Evolutionary conservation across 1,140 invertebrate genomes (phyloP), one percentile per base, ranked within the genome.

Genomic region (Dendroctonus ponderosae): DNA sequence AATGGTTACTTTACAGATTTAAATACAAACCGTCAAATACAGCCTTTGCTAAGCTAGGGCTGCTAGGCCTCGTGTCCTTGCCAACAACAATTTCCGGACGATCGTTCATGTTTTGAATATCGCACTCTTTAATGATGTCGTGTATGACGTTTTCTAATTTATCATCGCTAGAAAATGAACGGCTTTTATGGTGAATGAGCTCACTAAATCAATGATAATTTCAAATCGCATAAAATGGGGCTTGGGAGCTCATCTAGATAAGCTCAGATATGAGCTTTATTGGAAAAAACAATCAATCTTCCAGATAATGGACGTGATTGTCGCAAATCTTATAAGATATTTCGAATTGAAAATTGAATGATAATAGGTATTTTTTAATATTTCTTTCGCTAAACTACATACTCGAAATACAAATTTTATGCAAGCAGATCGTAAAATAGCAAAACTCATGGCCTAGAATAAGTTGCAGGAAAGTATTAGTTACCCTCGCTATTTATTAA

Each of bases 41-140:
- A n/a, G 91, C 89, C 54, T 88, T 81, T 0, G 88, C 82, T 41
- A 97, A 78, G 5, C 75, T 66, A 9, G 82, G 79, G 80, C 92
- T 91, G 62, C 77, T 78, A 14, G 77, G 77, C 60, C 77, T 87
- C 3, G 90, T 91, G 77, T 92, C 91, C 80, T 86, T 85, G 6
- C 88, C 91, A 71, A 91, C 80, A 72, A 83, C 85, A 6, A 93
- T 86, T 69, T 81, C 80, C 9, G 88, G 87, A 50, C 83, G 77
- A n/a, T 80, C 77, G 15, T 80, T 80, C 76, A 89, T 85, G 71
- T 71, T 71, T 92, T 85, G 85, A 67, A 96, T 91, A 60, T 88
- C 77, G 54, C 81, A 82, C 69, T 82, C 70, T 42, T 83, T 80
- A 12, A 85, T 82, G 14, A 91, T 82, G 68, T 83, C 79, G 43